These are phyloP conservation scores for Rhagonycha lutea DNA, from an alignment of 2,888 invertebrate genomes.

Conservation along the genomic window DNA sequence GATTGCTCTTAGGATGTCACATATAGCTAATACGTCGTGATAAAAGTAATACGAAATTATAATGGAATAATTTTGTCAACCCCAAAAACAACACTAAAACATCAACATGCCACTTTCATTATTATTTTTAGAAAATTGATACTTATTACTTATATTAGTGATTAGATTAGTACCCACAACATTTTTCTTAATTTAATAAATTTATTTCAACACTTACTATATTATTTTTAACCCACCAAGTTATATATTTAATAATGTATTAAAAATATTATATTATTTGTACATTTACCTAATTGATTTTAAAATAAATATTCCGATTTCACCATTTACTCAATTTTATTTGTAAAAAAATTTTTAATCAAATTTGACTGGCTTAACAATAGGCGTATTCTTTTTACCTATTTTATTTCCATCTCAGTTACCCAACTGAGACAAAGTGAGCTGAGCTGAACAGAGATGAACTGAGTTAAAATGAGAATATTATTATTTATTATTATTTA, in stretches of 20 bases:
- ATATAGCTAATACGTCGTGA: slow-evolving; percentile 4
- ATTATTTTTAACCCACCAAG: neutral
- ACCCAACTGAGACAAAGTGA: no score
- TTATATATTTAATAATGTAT: neutral
- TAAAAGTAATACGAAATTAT: neutral
- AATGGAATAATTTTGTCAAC: neutral
- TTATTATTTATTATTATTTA: no score
- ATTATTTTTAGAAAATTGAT: neutral
- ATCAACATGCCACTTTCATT: neutral
- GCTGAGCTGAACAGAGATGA: no score
- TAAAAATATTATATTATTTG: neutral
- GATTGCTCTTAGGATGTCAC: slow-evolving; percentile 1
- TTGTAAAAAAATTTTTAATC: no score
- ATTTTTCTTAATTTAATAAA: neutral
- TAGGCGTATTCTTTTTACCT: no score
- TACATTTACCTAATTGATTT: neutral
- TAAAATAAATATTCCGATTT: neutral
- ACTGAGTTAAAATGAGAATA: no score
- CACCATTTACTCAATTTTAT: no score
- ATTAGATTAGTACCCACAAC: neutral
- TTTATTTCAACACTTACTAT: neutral
- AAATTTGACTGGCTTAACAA: no score
- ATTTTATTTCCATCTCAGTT: no score
- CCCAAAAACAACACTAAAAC: neutral
- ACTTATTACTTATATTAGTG: neutral